Evolutionary conservation across 2,888 invertebrate genomes (phyloP).

Genomic region (Clostera curtula): DNA sequence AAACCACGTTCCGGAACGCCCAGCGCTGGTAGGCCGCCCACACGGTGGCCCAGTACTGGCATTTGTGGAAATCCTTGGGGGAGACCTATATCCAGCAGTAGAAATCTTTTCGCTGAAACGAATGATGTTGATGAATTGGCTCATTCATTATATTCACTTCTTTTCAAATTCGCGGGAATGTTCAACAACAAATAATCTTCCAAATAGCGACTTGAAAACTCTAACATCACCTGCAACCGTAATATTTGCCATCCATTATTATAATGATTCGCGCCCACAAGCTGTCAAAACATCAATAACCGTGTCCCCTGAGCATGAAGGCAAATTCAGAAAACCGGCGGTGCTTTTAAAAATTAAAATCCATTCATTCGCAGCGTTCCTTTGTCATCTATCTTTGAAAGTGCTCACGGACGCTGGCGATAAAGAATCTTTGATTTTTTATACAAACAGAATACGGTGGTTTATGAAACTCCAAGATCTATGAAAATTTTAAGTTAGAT

Average conservation of each 20-base stretch:
- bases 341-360: constrained; percentile 69
- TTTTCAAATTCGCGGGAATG: no score
- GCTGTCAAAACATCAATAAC: constrained; percentile 70
- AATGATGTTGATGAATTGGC: no score
- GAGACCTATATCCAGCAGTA: no score
- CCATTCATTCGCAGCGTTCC: constrained; percentile 60
- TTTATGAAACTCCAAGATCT: no score
- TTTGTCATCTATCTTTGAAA: constrained; percentile 56
- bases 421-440: constrained; percentile 27
- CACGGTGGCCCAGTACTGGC: no score
- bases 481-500: no score
- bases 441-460: constrained; percentile 17
- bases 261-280: constrained; percentile 39
- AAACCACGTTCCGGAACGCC: no score
- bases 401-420: constrained; percentile 44
- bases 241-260: constrained; percentile 36
- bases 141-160: no score
- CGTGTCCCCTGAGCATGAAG: constrained; percentile 41
- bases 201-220: not conserved
- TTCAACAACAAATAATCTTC: not conserved
- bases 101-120: no score
- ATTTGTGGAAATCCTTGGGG: no score
- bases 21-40: no score
- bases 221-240: not conserved
- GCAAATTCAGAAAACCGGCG: constrained; percentile 54